Conservation (phyloP, 1,140 invertebrate species). For the Centruroides vittatus region DNA sequence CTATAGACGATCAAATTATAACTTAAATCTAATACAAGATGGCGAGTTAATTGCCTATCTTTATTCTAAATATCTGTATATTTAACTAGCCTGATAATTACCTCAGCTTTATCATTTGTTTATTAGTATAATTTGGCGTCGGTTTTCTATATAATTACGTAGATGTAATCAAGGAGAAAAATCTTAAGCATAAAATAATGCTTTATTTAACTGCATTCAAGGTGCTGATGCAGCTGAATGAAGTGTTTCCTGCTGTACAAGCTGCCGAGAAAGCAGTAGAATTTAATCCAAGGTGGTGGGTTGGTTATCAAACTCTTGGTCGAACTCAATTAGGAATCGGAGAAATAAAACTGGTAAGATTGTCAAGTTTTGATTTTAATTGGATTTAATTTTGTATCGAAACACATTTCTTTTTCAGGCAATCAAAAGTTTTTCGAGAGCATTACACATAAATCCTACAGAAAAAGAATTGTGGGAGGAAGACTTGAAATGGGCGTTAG, state of each 20-base stretch:
- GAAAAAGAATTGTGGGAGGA: slow-evolving; percentile 30
- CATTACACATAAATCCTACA: slow-evolving; percentile 29
- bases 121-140: too few relatives aligned
- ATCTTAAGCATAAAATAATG: too few relatives aligned
- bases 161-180: too few relatives aligned
- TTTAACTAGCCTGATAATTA: too few relatives aligned
- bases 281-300: slow-evolving; percentile 31
- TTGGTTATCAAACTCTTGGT: slow-evolving; percentile 32
- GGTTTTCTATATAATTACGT: too few relatives aligned
- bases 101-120: too few relatives aligned
- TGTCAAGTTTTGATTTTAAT: neutral
- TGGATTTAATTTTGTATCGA: neutral
- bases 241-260: slow-evolving; percentile 11
- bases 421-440: slow-evolving; percentile 28
- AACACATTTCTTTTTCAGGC: slow-evolving; percentile 21
- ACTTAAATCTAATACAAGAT: too few relatives aligned
- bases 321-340: slow-evolving; percentile 31
- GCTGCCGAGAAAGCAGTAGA: slow-evolving; percentile 25
- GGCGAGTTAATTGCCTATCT: too few relatives aligned
- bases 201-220: neutral
- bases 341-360: slow-evolving; percentile 28
- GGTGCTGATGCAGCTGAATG: slow-evolving; percentile 11
- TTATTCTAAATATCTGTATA: too few relatives aligned
- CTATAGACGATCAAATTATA: neutral
- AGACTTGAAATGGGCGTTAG: slow-evolving; percentile 22